phyloP scores from a whole-genome alignment of 1,140 invertebrate genomes.

The Anoplolepis gracilipes region DNA sequence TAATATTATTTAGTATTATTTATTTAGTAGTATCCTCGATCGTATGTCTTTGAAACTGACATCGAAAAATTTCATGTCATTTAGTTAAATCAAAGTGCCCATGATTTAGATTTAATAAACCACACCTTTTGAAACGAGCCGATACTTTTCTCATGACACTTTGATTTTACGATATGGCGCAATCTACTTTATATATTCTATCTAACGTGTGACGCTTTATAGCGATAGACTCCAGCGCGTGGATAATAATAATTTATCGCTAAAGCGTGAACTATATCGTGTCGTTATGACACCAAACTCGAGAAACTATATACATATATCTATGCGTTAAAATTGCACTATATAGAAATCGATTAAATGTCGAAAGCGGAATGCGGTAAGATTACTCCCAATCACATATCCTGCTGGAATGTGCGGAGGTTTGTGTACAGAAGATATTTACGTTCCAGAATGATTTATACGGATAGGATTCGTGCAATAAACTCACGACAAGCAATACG shows the following conservation, averaged over 20 bases:
- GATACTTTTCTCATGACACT: neutral
- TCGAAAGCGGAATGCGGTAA: neutral
- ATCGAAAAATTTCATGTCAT: neutral
- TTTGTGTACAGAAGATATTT: constrained; percentile 48
- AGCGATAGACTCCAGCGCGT: constrained; percentile 35
- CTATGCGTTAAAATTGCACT: constrained; percentile 28
- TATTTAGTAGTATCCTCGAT: neutral
- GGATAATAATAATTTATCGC: constrained; percentile 47
- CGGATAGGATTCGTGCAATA: constrained; percentile 37
- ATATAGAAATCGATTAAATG: constrained; percentile 21
- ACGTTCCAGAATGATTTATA: constrained; percentile 40
- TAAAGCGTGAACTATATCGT: constrained; percentile 40
- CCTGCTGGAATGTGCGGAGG: constrained; percentile 27
- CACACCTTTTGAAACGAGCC: neutral
- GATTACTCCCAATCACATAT: constrained; percentile 43
- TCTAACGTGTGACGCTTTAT: constrained; percentile 25
- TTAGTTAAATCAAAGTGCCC: neutral
- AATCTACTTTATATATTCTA: constrained; percentile 8
- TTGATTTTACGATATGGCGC: constrained; percentile 9
- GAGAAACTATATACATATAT: constrained; percentile 30
- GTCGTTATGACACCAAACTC: constrained; percentile 36
- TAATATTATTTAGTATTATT: neutral
- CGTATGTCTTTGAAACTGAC: constrained; percentile 3
- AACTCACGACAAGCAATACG: constrained; percentile 58
- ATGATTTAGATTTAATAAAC: neutral